Evolutionary conservation across 1,140 invertebrate species (phyloP), one percentile per base, ranked within the genome.

Genomic region (Sminthurinus signatus): DNA sequence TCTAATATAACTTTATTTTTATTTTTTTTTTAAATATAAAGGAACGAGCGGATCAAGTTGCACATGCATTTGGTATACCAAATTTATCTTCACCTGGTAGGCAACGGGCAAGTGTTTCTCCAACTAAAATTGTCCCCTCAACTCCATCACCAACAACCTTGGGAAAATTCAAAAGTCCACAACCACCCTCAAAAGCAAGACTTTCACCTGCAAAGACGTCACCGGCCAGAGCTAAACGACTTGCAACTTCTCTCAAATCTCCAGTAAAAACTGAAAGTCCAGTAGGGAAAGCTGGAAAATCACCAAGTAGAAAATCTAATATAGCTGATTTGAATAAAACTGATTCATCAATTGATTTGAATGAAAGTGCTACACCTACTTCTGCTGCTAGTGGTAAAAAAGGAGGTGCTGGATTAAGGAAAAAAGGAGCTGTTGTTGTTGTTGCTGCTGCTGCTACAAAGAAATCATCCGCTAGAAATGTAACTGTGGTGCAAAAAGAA

Each of bases 11-110:
- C n/a, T n/a, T n/a, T n/a, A n/a, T n/a, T n/a, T n/a, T n/a, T n/a
- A n/a, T n/a, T n/a, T n/a, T n/a, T n/a, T n/a, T n/a, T n/a, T n/a
- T n/a, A n/a, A n/a, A n/a, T n/a, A n/a, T n/a, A n/a, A n/a, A n/a
- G 54, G 70, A 71, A 54, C 42, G 70, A 55, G 61, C 70, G 12
- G 64, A 46, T 2, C 68, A 68, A 48, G 44, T 63, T 28, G 59
- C 62, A 25, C 27, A 21, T 36, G 59, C 31, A 29, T 19, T 10
- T 52, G 44, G 44, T n/a, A 54, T 42, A 15, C 25, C 42, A 3
- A 31, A 12, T 39, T 23, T 56, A 14, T 43, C 62, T 8, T 14
- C 36, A 4, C 44, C 54, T 23, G 39, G 55, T 3, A 25, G 39
- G 17, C 39, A 48, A 36, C 39, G 57, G 19, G 25, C n/a, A 5